Base-by-base conservation (phyloP, 1,140 invertebrate species). In the Eriocheir sinensis region DNA sequence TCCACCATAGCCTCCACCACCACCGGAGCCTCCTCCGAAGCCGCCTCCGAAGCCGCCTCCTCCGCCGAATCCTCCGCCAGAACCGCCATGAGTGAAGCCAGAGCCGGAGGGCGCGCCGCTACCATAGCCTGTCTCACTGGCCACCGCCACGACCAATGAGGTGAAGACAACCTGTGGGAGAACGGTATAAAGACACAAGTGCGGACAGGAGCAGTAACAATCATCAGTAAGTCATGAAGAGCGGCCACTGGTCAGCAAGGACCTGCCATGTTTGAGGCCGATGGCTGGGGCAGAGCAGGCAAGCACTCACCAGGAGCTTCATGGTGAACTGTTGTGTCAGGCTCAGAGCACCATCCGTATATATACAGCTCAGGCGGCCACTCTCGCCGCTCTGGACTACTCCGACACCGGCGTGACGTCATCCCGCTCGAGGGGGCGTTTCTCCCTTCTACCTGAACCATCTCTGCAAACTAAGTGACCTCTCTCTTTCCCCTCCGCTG, bases 301-400 rank as follows among this genome's bases (percentile, higher is more conserved):
- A 72, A 89, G 36, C 40, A 89, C 88, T 89, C 88, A 89, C 88
- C 88, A 89, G 88, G 41, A 89, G 88, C 88, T 89, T 48, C 88
- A 89, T 89, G 88, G 88, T 89, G 88, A 89, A 44, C 4, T 89
- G 88, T 48, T 6, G 4, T 89, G 88, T 32, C 27, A 41, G 30
- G 3, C 36, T 17, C 9, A 9, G 12, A 12, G n/a, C 40, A 41
- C 9, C 4, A 2, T 27, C 88, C 17, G 48, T 30, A 41, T 88
- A n/a, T 89, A 89, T 89, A 89, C 48, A 89, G 40, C 17, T 48
- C 40, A 1, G 17, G 40, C 83, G 30, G 15, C 36, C n/a, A n/a
- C 88, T 40, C 40, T 38, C 38, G 17, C 41, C 30, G 6, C 30
- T 40, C 85, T 38, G 34, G 15, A n/a, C 21, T 21, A 72, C 21